Percentiles rank a stretch among this genome's conserved stretches.
phyloP scores from a whole-genome alignment of 2,797 vertebrate species.

The Todus mexicanus region DNA sequence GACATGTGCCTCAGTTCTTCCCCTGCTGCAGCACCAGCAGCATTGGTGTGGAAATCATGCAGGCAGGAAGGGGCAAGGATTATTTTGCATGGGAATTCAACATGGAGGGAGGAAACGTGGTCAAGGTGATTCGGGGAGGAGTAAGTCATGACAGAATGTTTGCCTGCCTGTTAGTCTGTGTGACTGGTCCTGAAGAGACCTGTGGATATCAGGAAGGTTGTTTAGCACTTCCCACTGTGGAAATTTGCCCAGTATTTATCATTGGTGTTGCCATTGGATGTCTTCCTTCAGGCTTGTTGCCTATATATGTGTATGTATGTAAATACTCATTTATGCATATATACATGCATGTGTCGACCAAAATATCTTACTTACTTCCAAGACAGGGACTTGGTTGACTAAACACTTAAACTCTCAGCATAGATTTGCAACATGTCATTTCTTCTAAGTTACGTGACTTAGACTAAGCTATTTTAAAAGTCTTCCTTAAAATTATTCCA shows the following conservation, averaged over 20 bases:
- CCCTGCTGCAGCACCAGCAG: not conserved
- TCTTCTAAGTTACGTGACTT: not conserved
- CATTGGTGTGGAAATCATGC: fast-evolving
- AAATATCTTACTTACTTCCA: not conserved
- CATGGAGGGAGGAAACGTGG: not conserved
- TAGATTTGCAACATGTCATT: not conserved
- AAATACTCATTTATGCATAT: not conserved
- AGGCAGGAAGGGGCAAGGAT: not conserved
- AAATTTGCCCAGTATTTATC: not conserved
- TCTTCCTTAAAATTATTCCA: slow-evolving; percentile 87
- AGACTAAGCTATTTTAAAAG: slow-evolving; percentile 77
- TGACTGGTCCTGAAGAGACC: not conserved
- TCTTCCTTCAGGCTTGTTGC: not conserved
- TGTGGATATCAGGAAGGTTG: not conserved
- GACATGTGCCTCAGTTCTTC: not conserved
- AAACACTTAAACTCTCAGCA: not conserved
- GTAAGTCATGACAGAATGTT: not conserved
- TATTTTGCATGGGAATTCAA: not conserved
- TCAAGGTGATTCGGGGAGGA: not conserved
- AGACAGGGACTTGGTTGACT: not conserved
- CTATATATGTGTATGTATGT: not conserved
- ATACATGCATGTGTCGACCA: not conserved
- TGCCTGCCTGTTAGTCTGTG: not conserved
- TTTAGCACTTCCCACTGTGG: not conserved
- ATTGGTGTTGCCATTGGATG: not conserved